Percentiles rank a stretch among this genome's conserved stretches.
Evolutionary conservation across 2,888 invertebrate species (phyloP).

Genomic region (Coelogynopora nodosa): DNA sequence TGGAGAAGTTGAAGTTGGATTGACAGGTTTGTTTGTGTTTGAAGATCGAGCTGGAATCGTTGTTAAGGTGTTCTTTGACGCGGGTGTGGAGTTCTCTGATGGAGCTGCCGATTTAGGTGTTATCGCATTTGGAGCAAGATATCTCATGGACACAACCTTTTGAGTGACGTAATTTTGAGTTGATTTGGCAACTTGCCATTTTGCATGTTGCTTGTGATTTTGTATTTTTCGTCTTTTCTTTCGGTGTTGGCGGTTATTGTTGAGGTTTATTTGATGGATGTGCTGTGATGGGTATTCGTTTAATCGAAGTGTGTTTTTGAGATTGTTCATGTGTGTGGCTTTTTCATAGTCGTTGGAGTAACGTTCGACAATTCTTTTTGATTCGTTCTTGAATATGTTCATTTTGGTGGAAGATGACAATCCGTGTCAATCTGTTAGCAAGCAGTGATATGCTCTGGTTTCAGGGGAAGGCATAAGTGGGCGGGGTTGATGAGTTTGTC

Average conservation of each 20-base stretch:
- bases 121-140: constrained; percentile 18
- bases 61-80: constrained; percentile 3
- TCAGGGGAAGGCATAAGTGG: too few species aligned
- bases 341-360: constrained; percentile 10
- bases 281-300: constrained; percentile 7
- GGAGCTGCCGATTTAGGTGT: neutral
- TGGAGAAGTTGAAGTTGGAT: neutral
- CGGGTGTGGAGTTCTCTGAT: constrained; percentile 17
- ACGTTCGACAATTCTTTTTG: constrained; percentile 25
- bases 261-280: constrained; percentile 4
- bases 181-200: constrained; percentile 6
- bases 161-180: constrained; percentile 12
- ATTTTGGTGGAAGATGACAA: constrained; percentile 18
- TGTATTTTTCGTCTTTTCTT: constrained; percentile 28
- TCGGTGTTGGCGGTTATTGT: constrained; percentile 18
- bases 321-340: constrained; percentile 26
- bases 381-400: constrained; percentile 19
- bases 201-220: constrained; percentile 1
- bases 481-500: too few species aligned
- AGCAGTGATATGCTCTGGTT: neutral
- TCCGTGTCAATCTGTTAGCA: neutral
- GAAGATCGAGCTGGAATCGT: constrained; percentile 7
- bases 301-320: constrained; percentile 28
- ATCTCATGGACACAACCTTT: constrained; percentile 4
- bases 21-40: constrained; percentile 17